These are phyloP conservation scores for Babylonia areolata DNA, from an alignment of 1,140 invertebrate genomes.

Conservation along the genomic window DNA sequence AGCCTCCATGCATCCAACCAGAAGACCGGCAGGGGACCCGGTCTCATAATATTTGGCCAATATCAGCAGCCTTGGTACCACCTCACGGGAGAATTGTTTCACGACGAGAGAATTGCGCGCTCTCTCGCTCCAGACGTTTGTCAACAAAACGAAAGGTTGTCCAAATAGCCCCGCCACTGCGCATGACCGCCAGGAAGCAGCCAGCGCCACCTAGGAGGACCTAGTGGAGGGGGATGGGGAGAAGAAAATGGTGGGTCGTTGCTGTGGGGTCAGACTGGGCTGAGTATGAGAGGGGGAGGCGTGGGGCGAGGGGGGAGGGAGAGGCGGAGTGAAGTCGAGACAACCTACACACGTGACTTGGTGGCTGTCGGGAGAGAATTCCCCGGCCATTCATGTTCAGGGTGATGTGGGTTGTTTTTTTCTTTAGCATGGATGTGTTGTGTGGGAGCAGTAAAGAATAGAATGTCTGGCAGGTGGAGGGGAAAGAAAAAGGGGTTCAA, in stretches of 20 bases:
- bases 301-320: no score
- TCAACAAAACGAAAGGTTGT: conserved; percentile 42
- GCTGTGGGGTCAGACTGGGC: no score
- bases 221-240: not conserved
- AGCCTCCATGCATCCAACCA: not conserved
- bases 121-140: conserved; percentile 34
- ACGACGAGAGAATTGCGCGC: not conserved
- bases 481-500: no score
- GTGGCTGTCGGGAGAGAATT: no score
- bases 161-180: conserved; percentile 34
- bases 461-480: no score
- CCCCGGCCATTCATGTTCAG: no score
- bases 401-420: no score
- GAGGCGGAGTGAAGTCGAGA: no score
- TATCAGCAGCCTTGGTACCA: conserved; percentile 27
- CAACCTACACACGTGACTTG: no score
- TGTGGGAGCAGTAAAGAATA: no score
- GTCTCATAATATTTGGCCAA: conserved; percentile 43
- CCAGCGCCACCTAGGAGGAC: conserved; percentile 22
- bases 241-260: not conserved
- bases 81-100: conserved; percentile 30
- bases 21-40: conserved; percentile 17
- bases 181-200: conserved; percentile 21
- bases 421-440: no score
- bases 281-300: no score